These are phyloP conservation scores for Alauda arvensis DNA, from an alignment of 2,797 vertebrate species.

Conservation along the genomic window DNA sequence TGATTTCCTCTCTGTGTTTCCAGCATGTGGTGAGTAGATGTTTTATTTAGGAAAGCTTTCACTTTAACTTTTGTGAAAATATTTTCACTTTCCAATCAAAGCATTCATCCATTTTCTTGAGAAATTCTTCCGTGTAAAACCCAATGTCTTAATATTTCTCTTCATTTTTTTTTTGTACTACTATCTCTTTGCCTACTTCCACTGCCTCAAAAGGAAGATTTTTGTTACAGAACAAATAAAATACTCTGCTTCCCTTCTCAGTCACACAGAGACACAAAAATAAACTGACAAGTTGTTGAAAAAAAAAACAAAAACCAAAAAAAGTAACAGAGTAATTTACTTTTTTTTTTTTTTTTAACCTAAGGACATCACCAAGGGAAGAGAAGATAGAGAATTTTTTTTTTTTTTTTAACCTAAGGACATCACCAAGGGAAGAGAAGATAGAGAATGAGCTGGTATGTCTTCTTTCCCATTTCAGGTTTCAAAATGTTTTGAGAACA, in stretches of 20 bases:
- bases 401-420: not conserved
- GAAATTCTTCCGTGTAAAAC: not conserved
- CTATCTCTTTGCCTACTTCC: not conserved
- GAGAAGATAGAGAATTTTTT: not conserved
- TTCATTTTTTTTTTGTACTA: not conserved
- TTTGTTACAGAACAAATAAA: not conserved
- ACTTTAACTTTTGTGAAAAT: not conserved
- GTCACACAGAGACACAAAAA: not conserved
- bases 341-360: not conserved
- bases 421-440: not conserved
- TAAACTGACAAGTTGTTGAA: not conserved
- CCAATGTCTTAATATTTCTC: not conserved
- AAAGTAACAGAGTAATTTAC: not conserved
- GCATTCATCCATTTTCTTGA: not conserved
- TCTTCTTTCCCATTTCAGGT: not conserved
- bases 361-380: not conserved
- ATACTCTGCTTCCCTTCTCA: not conserved
- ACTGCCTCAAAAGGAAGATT: not conserved
- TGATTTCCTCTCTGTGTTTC: not conserved
- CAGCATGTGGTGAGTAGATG: accelerated
- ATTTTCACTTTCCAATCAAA: not conserved
- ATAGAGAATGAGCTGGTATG: not conserved
- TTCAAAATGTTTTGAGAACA: not conserved
- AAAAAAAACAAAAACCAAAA: not conserved
- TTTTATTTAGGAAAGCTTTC: not conserved